These are phyloP conservation scores for Drosophila repleta DNA, from an alignment of 1,140 invertebrate genomes.

Conservation along the genomic window DNA sequence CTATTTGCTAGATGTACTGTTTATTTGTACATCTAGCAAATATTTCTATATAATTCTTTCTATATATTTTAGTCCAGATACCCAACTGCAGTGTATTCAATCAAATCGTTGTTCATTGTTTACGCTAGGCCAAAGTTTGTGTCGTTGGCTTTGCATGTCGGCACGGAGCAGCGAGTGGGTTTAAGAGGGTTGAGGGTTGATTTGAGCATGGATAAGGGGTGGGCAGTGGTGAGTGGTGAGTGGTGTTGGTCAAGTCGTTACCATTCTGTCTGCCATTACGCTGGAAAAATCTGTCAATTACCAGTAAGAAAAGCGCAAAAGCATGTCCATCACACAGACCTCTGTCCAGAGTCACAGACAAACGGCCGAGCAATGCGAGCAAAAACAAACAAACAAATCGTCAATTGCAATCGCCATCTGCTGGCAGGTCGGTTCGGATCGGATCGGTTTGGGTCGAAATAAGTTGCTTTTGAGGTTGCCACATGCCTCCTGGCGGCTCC, in stretches of 20 bases:
- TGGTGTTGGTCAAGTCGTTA: conserved; percentile 47
- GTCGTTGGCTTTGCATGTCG: conserved; percentile 23
- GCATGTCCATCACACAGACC: conserved; percentile 66
- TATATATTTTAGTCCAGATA: neutral
- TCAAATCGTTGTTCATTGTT: conserved; percentile 41
- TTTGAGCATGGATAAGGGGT: neutral
- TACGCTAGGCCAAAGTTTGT: conserved; percentile 30
- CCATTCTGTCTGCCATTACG: conserved; percentile 71
- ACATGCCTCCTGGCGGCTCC: too few species aligned
- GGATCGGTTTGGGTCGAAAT: too few species aligned
- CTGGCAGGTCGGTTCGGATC: neutral
- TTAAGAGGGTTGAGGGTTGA: neutral
- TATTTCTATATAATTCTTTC: too few species aligned
- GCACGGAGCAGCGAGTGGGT: neutral
- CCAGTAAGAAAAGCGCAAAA: conserved; percentile 72
- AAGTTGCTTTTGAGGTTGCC: too few species aligned
- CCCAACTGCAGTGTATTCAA: conserved; percentile 12
- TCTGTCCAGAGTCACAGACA: conserved; percentile 13
- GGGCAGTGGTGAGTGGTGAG: neutral
- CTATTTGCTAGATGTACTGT: too few species aligned
- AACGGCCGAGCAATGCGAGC: conserved; percentile 12
- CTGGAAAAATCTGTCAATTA: conserved; percentile 76
- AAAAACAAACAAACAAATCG: conserved; percentile 41
- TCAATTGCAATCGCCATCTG: neutral
- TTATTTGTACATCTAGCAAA: too few species aligned